Evolutionary conservation across 1,140 invertebrate species (phyloP).

Genomic region (Maniola jurtina): DNA sequence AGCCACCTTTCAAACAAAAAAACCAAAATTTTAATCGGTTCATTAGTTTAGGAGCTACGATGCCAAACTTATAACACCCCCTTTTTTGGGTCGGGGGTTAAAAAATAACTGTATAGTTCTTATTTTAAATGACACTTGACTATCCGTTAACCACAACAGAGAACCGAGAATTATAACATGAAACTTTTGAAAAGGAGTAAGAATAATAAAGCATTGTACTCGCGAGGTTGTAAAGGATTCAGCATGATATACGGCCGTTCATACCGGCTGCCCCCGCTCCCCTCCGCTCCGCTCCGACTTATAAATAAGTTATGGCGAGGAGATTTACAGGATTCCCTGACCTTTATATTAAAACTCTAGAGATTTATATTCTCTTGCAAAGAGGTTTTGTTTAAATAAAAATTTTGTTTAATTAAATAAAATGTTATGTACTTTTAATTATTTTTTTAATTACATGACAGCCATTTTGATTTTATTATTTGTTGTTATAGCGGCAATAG

Average conservation of each 20-base stretch:
- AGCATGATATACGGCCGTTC: slow-evolving; percentile 42
- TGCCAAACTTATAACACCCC: no score
- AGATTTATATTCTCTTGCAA: slow-evolving; percentile 42
- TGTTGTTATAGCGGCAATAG: no score
- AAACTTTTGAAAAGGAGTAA: not conserved
- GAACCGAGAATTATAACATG: not conserved
- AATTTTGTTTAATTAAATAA: no score
- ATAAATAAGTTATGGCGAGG: slow-evolving; percentile 52
- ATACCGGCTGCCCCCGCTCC: slow-evolving; percentile 33
- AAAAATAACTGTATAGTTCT: no score
- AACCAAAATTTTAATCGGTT: no score
- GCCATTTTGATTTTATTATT: no score
- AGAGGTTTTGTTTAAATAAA: not conserved
- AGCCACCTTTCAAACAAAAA: no score
- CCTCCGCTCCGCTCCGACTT: slow-evolving; percentile 42
- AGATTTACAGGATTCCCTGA: slow-evolving; percentile 45
- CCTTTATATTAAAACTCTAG: slow-evolving; percentile 59
- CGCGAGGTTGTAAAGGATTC: slow-evolving; percentile 43
- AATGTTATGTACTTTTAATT: no score
- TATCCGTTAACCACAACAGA: not conserved
- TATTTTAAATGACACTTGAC: not conserved
- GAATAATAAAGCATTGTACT: slow-evolving; percentile 1
- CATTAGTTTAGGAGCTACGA: no score
- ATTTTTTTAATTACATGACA: no score
- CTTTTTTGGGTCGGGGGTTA: no score